Percentiles rank a stretch among this genome's conserved stretches.
Conservation (phyloP, 2,888 invertebrate genomes). For the Cryptops parisi region DNA sequence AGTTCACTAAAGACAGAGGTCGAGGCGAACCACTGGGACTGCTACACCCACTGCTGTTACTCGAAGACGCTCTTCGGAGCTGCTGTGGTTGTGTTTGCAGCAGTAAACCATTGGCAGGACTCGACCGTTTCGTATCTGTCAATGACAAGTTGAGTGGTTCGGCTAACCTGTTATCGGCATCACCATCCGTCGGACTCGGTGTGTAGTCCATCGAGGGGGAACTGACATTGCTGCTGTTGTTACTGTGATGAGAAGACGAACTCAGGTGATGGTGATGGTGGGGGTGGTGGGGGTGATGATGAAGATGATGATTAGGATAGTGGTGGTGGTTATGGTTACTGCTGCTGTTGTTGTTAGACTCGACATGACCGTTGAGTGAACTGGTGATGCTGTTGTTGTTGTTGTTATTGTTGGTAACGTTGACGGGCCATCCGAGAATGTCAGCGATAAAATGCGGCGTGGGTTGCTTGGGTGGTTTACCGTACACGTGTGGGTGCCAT, state of each 20-base stretch:
- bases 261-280: not conserved
- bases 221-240: not conserved
- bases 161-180: conserved; percentile 3
- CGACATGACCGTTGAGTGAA: not conserved
- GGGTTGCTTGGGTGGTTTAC: conserved; percentile 60
- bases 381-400: conserved; percentile 8
- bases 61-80: not conserved
- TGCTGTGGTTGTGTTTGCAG: not conserved
- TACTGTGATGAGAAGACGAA: not conserved
- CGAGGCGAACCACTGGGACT: not conserved
- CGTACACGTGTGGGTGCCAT: conserved; percentile 85
- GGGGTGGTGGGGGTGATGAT: not conserved
- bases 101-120: not conserved
- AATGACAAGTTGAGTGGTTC: conserved; percentile 12
- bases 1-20: not conserved
- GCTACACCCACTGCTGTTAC: not conserved
- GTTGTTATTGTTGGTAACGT: conserved; percentile 40
- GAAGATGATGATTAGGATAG: not conserved
- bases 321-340: not conserved
- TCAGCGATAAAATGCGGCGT: conserved; percentile 79
- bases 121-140: conserved; percentile 6
- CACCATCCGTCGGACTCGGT: not conserved
- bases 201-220: not conserved
- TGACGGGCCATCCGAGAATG: conserved; percentile 50
- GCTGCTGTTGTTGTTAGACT: not conserved